phyloP scores from a whole-genome alignment of 2,888 invertebrate species.

The Lymantria monacha region DNA sequence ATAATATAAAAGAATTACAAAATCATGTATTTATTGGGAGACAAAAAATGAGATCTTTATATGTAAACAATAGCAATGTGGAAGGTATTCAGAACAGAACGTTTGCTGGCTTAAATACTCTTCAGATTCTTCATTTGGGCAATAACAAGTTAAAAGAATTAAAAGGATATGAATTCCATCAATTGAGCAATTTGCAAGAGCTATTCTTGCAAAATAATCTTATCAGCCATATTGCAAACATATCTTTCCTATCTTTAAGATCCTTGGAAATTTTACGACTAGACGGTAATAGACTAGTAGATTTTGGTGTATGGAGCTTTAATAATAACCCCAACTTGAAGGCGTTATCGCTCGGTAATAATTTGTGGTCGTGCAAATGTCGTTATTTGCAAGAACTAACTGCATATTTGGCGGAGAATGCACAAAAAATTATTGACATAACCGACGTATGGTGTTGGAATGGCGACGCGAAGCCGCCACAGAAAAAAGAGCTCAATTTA shows the following conservation, averaged over 20 bases:
- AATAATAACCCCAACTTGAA: constrained; percentile 85
- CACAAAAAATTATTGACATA: constrained; percentile 89
- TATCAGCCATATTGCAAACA: constrained; percentile 89
- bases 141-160: constrained; percentile 91
- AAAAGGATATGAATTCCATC: constrained; percentile 93
- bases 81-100: constrained; percentile 94
- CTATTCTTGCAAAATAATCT: constrained; percentile 93
- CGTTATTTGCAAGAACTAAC: constrained; percentile 93
- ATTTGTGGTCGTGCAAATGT: constrained; percentile 95
- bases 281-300: constrained; percentile 91
- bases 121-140: constrained; percentile 91
- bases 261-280: constrained; percentile 90
- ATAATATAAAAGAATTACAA: constrained; percentile 91
- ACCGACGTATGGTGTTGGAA: constrained; percentile 92
- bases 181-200: constrained; percentile 89
- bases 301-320: constrained; percentile 91
- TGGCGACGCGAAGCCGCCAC: constrained; percentile 87
- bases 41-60: constrained; percentile 93
- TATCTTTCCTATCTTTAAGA: constrained; percentile 88
- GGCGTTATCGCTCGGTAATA: constrained; percentile 90
- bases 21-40: constrained; percentile 95
- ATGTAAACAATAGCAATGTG: constrained; percentile 92
- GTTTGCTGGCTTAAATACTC: constrained; percentile 91
- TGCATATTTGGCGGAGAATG: constrained; percentile 91
- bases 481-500: constrained; percentile 90